Percentiles rank a stretch among this genome's conserved stretches.
Conservation (phyloP, 2,113 vertebrate genomes). For the Bubo blakistoni region DNA sequence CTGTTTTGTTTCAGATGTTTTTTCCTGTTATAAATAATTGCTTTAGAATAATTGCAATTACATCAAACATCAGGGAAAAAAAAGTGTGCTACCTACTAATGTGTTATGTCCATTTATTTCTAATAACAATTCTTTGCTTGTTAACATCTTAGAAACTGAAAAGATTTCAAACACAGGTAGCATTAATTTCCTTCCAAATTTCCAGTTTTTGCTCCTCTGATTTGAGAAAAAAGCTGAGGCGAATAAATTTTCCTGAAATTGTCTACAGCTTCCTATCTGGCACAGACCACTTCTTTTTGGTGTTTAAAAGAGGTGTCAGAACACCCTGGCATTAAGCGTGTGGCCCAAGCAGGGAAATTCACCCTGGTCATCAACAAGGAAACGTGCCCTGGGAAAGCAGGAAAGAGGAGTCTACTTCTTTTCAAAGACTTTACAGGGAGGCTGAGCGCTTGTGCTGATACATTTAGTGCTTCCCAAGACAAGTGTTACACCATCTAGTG, state of each 20-base stretch:
- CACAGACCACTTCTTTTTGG: background rate
- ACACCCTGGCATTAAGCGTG: background rate
- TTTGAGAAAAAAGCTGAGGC: background rate
- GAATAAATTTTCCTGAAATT: background rate
- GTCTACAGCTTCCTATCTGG: background rate
- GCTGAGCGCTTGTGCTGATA: rapidly evolving
- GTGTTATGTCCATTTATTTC: background rate
- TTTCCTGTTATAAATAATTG: background rate
- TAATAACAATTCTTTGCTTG: background rate
- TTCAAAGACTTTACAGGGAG: background rate
- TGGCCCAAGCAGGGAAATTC: background rate
- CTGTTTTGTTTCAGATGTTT: background rate
- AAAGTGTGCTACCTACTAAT: background rate
- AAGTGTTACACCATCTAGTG: background rate
- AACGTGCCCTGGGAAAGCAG: background rate
- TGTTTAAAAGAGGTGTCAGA: background rate
- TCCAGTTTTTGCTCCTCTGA: background rate
- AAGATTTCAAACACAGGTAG: background rate
- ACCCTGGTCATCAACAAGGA: rapidly evolving
- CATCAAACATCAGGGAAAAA: background rate
- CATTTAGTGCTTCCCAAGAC: background rate
- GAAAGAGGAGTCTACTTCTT: background rate
- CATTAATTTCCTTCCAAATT: background rate
- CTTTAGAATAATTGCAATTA: background rate
- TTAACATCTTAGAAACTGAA: background rate